Evolutionary conservation across 2,888 invertebrate genomes (phyloP), one percentile per base, ranked within the genome.

Genomic region (Myopa tessellatipennis): DNA sequence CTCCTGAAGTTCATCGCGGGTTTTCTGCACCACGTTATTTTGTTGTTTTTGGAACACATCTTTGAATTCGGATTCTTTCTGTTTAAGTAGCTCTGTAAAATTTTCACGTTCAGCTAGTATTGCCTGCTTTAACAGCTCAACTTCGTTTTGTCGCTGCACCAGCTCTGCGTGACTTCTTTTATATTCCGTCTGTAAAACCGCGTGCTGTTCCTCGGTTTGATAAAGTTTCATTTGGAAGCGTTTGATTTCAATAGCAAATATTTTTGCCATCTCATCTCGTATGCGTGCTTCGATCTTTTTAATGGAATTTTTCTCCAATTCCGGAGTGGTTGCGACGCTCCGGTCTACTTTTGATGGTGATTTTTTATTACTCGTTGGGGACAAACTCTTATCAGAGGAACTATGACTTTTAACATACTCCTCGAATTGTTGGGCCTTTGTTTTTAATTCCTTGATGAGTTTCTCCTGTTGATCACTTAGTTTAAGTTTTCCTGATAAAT

Each of bases 251-350:
- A 91, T 83, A 0, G 92, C 92, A 81, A 92, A 93, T 78, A 92
- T 91, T 82, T 92, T 92, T 0, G 93, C 92, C 90, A 93, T 92
- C 85, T 93, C 93, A 80, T 93, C 92, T 2, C 93, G 90, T 76
- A 93, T 92, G 0, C 91, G 92, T 55, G 85, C 83, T 80, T 89
- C 89, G 3, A 86, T 82, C 71, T 83, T 82, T 63, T 83, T 86
- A 6, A 85, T 83, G 6, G 84, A 83, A 26, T 78, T 79, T 60
- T 82, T 83, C 40, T 90, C 90, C 26, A 90, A 84, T 38, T 89
- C 88, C 1, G 89, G 88, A 0, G 88, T 88, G 45, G 87, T 86
- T 26, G 87, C 84, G 63, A 89, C 88, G 65, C 87, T 85, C 81
- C 86, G 87, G 70, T 83, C 83, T 7, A 69, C 26, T 3, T 40